Conservation (phyloP, 37 sponge, comb jelly and placozoan species). For the Dysidea cf. avara region DNA sequence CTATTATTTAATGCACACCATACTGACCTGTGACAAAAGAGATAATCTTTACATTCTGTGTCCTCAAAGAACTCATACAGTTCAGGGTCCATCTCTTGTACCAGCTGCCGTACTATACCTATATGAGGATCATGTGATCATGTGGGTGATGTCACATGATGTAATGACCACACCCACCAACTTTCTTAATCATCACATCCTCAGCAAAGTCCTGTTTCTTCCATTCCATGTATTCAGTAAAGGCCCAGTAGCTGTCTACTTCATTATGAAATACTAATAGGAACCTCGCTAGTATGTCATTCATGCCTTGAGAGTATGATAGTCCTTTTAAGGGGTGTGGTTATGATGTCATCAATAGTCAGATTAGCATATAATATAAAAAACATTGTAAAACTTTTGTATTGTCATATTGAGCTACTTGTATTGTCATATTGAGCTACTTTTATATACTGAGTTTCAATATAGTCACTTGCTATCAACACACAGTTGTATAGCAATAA, state of each 20-base stretch:
- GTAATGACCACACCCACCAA: constrained; percentile 34
- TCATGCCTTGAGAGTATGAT: constrained; percentile 89
- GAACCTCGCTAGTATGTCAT: constrained; percentile 85
- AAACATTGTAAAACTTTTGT: constrained; percentile 15
- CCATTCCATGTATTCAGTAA: constrained; percentile 62
- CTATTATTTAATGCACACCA: no score
- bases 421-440: no score
- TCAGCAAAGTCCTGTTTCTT: constrained; percentile 77
- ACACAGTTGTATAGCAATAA: no score
- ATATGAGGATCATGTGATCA: not conserved
- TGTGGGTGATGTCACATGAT: constrained; percentile 15
- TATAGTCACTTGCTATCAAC: no score
- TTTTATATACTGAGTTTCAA: no score
- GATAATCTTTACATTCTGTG: constrained; percentile 68
- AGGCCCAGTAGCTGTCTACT: constrained; percentile 88
- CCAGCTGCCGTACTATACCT: constrained; percentile 64
- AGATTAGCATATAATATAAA: not conserved
- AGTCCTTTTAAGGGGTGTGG: constrained; percentile 58
- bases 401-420: no score
- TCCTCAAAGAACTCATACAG: constrained; percentile 60
- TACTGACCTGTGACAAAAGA: constrained; percentile 86
- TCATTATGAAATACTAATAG: constrained; percentile 81
- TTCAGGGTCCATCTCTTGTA: constrained; percentile 67
- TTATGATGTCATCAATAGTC: not conserved
- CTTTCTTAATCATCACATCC: constrained; percentile 65